Evolutionary conservation across 2,888 invertebrate species (phyloP).

Genomic region (Drosophila borborema): DNA sequence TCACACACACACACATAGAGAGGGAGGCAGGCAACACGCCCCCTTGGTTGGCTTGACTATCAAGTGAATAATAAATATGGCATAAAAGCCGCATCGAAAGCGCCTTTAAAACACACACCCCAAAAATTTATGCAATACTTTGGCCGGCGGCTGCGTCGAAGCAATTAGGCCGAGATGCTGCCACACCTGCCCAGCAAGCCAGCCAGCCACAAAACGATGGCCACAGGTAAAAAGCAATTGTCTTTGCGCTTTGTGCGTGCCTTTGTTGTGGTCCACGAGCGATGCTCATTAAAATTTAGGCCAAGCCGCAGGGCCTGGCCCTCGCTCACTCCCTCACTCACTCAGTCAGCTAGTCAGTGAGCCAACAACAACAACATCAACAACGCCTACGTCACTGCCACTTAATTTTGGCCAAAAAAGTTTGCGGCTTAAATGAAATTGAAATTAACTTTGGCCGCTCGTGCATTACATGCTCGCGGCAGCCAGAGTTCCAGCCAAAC

Average conservation of each 20-base stretch:
- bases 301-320: constrained; percentile 57
- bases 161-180: constrained; percentile 46
- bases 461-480: constrained; percentile 35
- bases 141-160: constrained; percentile 38
- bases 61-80: constrained; percentile 77
- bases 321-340: neutral
- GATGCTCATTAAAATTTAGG: constrained; percentile 79
- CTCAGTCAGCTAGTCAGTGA: neutral
- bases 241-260: constrained; percentile 66
- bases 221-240: constrained; percentile 80
- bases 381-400: constrained; percentile 39
- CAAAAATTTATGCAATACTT: constrained; percentile 72
- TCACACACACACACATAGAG: constrained; percentile 8
- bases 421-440: constrained; percentile 67
- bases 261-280: constrained; percentile 75
- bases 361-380: constrained; percentile 18
- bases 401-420: constrained; percentile 62
- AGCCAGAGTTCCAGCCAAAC: constrained; percentile 38
- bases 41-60: constrained; percentile 52
- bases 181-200: constrained; percentile 1
- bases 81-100: constrained; percentile 79
- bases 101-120: constrained; percentile 64
- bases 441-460: constrained; percentile 74
- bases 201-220: constrained; percentile 56
- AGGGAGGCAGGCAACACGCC: constrained; percentile 11